These are phyloP conservation scores for Apteryx owenii DNA, from an alignment of 2,113 vertebrate genomes.

Conservation along the genomic window DNA sequence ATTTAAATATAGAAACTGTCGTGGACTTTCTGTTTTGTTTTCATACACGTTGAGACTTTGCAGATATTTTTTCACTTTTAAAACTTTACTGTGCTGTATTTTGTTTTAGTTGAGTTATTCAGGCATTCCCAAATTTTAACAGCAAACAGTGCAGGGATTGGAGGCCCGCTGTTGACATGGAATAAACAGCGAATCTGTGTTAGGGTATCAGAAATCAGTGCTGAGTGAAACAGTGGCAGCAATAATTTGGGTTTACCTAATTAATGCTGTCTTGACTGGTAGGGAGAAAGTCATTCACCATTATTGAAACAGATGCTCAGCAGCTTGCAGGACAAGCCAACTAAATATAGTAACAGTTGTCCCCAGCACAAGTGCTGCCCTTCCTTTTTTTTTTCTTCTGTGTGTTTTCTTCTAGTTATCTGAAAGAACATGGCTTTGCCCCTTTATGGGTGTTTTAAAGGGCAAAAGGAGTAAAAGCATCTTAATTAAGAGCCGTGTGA, in stretches of 20 bases:
- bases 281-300: slow-evolving; percentile 10
- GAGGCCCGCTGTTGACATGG: neutral
- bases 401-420: neutral
- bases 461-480: slow-evolving; percentile 46
- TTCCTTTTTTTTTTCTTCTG: neutral
- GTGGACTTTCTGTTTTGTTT: neutral
- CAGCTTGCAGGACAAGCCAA: slow-evolving; percentile 45
- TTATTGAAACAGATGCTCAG: slow-evolving; percentile 19
- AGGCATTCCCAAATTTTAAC: neutral
- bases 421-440: neutral
- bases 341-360: slow-evolving; percentile 67
- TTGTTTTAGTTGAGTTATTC: neutral
- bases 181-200: neutral
- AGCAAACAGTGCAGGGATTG: neutral
- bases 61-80: neutral
- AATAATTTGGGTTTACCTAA: slow-evolving; percentile 24
- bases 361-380: slow-evolving; percentile 30
- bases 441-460: slow-evolving; percentile 23
- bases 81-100: accelerated
- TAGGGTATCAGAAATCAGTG: neutral
- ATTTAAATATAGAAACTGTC: neutral
- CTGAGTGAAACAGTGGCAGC: neutral
- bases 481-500: slow-evolving; percentile 7
- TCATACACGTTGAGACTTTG: neutral
- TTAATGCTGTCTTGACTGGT: slow-evolving; percentile 17